These are phyloP conservation scores for Coenonympha glycerion DNA, from an alignment of 2,888 invertebrate species.

Conservation along the genomic window DNA sequence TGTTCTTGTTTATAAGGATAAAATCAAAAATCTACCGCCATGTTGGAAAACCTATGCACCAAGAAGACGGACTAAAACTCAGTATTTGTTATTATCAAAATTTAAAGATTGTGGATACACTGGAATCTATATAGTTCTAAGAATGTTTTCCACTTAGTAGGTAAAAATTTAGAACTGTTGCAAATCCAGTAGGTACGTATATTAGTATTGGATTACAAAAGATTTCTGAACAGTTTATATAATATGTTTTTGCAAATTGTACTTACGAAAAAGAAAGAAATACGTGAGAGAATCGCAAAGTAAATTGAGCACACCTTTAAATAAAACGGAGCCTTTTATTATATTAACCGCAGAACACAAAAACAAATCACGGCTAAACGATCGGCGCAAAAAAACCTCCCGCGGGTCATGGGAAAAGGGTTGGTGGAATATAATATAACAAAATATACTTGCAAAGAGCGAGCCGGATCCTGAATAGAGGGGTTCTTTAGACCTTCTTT, in stretches of 20 bases:
- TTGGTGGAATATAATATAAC: conserved; percentile 29
- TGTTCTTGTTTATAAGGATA: too few species aligned
- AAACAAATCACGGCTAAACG: conserved; percentile 21
- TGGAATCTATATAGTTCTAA: too few species aligned
- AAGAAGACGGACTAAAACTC: too few species aligned
- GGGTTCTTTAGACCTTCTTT: not conserved
- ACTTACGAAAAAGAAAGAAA: not conserved
- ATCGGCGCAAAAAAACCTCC: conserved; percentile 33
- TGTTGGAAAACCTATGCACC: too few species aligned
- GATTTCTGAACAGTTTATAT: not conserved
- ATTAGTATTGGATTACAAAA: too few species aligned
- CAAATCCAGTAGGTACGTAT: too few species aligned
- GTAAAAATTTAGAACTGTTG: too few species aligned
- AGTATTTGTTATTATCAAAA: too few species aligned
- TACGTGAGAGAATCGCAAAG: conserved; percentile 7
- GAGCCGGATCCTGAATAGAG: not conserved
- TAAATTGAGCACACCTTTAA: conserved; percentile 9
- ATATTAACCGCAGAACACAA: conserved; percentile 19
- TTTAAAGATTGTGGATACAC: too few species aligned
- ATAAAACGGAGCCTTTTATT: conserved; percentile 10
- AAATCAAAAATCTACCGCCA: too few species aligned
- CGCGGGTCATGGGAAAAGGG: conserved; percentile 52
- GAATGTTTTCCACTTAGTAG: too few species aligned
- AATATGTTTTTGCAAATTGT: not conserved
- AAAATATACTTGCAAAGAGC: not conserved